phyloP scores from a whole-genome alignment of 2,888 invertebrate genomes.

The Cephus spinipes region DNA sequence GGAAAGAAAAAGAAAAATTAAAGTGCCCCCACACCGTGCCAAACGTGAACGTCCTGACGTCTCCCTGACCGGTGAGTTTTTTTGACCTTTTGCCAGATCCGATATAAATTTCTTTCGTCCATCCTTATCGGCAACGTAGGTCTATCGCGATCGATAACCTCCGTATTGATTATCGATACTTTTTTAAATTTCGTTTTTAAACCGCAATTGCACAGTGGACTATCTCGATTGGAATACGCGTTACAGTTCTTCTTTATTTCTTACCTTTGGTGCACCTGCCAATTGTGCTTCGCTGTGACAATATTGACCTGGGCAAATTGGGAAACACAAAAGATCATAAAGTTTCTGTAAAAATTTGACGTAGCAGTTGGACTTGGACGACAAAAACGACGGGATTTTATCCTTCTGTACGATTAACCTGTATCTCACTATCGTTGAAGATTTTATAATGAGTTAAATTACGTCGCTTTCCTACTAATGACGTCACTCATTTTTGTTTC shows the following conservation, averaged over 20 bases:
- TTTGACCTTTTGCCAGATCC: conserved; percentile 32
- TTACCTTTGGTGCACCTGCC: neutral
- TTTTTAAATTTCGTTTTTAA: neutral
- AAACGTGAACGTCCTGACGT: neutral
- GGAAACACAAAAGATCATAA: neutral
- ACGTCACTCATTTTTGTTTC: too few relatives aligned
- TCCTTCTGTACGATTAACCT: neutral
- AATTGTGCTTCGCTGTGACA: neutral
- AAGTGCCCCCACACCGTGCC: neutral
- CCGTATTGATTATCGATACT: neutral
- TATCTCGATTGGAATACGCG: neutral
- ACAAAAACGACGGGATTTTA: neutral
- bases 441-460: neutral
- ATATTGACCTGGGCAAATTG: neutral
- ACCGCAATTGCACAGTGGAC: neutral
- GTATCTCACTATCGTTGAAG: neutral
- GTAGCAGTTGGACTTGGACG: neutral
- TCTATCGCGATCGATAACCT: neutral
- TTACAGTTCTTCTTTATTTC: neutral
- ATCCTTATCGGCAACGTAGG: neutral
- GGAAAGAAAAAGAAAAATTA: neutral
- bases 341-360: neutral
- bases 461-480: neutral
- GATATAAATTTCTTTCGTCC: conserved; percentile 22
- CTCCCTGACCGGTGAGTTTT: conserved; percentile 3